Evolutionary conservation across 2,797 vertebrate genomes (phyloP).

Genomic region (Tiaroga cobitis): DNA sequence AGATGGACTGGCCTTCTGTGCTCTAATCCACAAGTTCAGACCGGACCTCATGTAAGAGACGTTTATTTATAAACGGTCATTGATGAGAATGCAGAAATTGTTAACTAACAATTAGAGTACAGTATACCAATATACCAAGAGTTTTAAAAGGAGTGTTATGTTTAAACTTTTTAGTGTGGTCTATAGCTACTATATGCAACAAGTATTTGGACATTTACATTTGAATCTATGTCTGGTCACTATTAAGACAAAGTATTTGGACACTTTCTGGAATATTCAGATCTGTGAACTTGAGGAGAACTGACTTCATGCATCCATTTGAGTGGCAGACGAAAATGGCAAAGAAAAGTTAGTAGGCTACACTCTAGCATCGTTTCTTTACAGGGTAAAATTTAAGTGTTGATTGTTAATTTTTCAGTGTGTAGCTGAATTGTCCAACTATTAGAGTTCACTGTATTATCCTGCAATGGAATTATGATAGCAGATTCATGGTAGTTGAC

Average conservation of each 20-base stretch:
- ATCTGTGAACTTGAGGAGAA: neutral
- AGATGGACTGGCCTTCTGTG: slow-evolving; percentile 95
- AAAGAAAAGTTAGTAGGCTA: neutral
- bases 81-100: neutral
- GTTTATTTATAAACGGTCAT: neutral
- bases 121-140: neutral
- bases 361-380: neutral
- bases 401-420: neutral
- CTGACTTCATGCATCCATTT: neutral
- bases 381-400: neutral
- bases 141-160: neutral
- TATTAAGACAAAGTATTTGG: neutral
- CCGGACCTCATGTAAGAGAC: slow-evolving; percentile 93
- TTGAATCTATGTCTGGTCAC: neutral
- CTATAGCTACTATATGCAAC: neutral
- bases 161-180: neutral
- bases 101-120: neutral
- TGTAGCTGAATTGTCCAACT: neutral
- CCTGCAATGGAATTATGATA: neutral
- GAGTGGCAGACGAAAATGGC: neutral
- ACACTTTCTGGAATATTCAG: neutral
- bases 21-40: slow-evolving; percentile 92
- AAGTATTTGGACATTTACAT: neutral
- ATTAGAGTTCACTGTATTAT: neutral
- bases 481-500: neutral